A percentile compares a stretch with the other conserved stretches of the same genome.
These are phyloP conservation scores for Papilio machaon DNA, from an alignment of 1,140 invertebrate species.

Conservation along the genomic window DNA sequence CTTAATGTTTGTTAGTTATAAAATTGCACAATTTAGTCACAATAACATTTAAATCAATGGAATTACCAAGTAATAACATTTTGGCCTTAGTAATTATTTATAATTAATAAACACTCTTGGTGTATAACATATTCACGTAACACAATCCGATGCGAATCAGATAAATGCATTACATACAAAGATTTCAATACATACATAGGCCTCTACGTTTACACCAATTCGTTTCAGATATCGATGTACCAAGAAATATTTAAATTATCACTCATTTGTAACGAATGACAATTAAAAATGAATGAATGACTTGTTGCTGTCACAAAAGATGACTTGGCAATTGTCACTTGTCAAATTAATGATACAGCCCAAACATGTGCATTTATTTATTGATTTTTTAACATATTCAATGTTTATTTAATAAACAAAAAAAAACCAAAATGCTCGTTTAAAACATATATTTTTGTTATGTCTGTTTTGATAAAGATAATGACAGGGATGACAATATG, in stretches of 20 bases:
- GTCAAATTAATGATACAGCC: neutral
- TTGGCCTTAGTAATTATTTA: constrained; percentile 29
- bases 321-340: neutral
- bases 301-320: neutral
- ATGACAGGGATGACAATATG: too few relatives aligned
- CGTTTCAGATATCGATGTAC: neutral
- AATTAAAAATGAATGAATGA: constrained; percentile 1
- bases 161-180: constrained; percentile 35
- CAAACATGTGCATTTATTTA: neutral
- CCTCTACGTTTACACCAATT: neutral
- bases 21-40: constrained; percentile 30
- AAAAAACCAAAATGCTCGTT: neutral
- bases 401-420: neutral
- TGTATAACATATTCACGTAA: constrained; percentile 22
- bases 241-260: neutral
- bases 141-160: constrained; percentile 35
- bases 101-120: constrained; percentile 19
- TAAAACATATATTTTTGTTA: too few relatives aligned
- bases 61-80: constrained; percentile 25
- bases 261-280: neutral
- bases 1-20: constrained; percentile 7
- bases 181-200: constrained; percentile 11
- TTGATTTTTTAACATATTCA: neutral
- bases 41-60: constrained; percentile 14
- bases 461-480: too few relatives aligned